Percentiles rank a stretch among this genome's conserved stretches.
Evolutionary conservation across 2,888 invertebrate genomes (phyloP).

Genomic region (Phalangium opilio): DNA sequence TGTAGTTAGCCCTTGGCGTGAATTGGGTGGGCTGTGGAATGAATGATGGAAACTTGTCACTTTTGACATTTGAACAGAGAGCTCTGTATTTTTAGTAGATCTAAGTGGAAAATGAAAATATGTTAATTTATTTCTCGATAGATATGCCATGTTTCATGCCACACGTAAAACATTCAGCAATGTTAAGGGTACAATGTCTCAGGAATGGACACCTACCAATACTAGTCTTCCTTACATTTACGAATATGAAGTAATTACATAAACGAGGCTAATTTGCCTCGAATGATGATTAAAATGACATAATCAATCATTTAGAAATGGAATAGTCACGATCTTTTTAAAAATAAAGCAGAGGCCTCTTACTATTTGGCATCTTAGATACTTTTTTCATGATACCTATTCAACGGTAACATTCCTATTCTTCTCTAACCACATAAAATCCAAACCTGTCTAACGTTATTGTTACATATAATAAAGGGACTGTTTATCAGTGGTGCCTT

Average conservation of each 20-base stretch:
- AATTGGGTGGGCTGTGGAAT: too few relatives aligned
- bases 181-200: conserved; percentile 29
- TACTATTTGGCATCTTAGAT: conserved; percentile 28
- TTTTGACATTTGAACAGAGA: too few relatives aligned
- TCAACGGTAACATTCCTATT: conserved; percentile 25
- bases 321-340: conserved; percentile 28
- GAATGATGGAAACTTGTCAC: too few relatives aligned
- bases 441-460: conserved; percentile 19
- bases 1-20: too few relatives aligned
- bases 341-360: conserved; percentile 22
- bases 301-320: conserved; percentile 26
- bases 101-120: too few relatives aligned
- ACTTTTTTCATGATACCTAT: conserved; percentile 30
- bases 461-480: conserved; percentile 26
- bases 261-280: too few relatives aligned
- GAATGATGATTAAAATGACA: too few relatives aligned
- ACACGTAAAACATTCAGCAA: conserved; percentile 32
- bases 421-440: not conserved
- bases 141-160: conserved; percentile 31
- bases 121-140: conserved; percentile 20
- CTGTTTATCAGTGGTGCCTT: conserved; percentile 35
- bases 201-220: conserved; percentile 27
- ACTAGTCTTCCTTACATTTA: conserved; percentile 8
- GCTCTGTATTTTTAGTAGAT: too few relatives aligned
- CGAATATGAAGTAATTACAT: conserved; percentile 14